Percentiles rank a stretch among this genome's conserved stretches.
phyloP scores from a whole-genome alignment of 2,888 invertebrate genomes.

The Tetragonula carbonaria region DNA sequence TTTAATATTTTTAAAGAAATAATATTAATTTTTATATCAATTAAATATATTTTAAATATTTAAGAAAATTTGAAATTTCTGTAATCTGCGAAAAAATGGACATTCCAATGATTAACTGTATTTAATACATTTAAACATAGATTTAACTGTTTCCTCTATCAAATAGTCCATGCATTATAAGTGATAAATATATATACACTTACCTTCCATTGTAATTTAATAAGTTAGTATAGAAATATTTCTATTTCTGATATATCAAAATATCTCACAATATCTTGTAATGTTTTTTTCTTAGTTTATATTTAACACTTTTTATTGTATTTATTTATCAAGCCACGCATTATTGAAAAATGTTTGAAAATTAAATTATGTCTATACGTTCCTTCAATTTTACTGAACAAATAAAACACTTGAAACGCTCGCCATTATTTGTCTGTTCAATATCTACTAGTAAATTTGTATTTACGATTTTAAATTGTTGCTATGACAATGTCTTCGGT shows the following conservation, averaged over 20 bases:
- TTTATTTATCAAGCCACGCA: constrained; percentile 18
- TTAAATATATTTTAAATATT: no score
- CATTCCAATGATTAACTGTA: neutral
- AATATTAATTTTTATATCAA: no score
- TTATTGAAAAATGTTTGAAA: constrained; percentile 11
- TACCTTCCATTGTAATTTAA: constrained; percentile 32
- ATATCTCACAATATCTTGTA: neutral
- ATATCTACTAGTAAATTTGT: constrained; percentile 13
- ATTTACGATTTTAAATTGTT: constrained; percentile 15
- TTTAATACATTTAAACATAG: neutral
- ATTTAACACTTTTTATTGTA: constrained; percentile 23
- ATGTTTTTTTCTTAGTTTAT: neutral
- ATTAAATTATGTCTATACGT: neutral
- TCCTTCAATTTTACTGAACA: neutral
- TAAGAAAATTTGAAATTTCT: no score
- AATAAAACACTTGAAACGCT: constrained; percentile 9
- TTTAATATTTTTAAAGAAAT: no score
- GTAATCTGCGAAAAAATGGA: neutral
- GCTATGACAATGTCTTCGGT: constrained; percentile 10
- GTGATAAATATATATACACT: constrained; percentile 28
- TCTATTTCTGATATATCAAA: constrained; percentile 13
- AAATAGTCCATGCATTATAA: constrained; percentile 1
- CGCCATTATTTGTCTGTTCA: constrained; percentile 17
- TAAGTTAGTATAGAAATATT: constrained; percentile 13
- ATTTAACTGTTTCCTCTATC: neutral